Percentiles rank a stretch among this genome's conserved stretches.
Evolutionary conservation across 2,113 vertebrate genomes (phyloP).

Genomic region (Tetrao urogallus): DNA sequence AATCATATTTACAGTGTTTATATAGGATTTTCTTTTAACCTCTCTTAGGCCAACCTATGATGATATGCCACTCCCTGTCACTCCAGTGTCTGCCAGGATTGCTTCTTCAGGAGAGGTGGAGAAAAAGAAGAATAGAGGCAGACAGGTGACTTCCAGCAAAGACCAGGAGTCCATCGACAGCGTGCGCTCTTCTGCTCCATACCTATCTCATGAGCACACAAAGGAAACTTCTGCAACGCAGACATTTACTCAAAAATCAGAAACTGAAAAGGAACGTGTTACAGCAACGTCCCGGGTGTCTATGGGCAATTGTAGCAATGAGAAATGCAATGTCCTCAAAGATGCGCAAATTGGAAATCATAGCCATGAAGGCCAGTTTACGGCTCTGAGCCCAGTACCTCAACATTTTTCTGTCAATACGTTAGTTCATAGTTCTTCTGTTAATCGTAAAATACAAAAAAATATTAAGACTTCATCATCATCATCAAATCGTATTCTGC

Average conservation of each 20-base stretch:
- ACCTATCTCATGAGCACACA: background rate
- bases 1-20: constrained; percentile 8
- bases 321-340: constrained; percentile 28
- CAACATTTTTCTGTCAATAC: constrained; percentile 27
- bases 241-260: constrained; percentile 57
- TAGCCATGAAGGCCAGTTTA: constrained; percentile 44
- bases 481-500: constrained; percentile 18
- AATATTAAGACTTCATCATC: constrained; percentile 4
- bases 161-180: constrained; percentile 37
- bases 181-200: background rate
- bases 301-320: background rate
- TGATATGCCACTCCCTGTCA: constrained; percentile 77
- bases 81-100: constrained; percentile 71
- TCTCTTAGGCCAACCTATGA: constrained; percentile 82
- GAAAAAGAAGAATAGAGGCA: constrained; percentile 53
- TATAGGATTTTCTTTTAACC: background rate
- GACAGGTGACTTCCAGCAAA: constrained; percentile 69
- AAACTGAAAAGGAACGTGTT: constrained; percentile 27
- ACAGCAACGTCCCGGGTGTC: constrained; percentile 30
- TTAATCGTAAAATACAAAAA: constrained; percentile 44
- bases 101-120: constrained; percentile 62
- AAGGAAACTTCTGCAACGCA: constrained; percentile 23
- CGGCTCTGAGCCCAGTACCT: constrained; percentile 58
- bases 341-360: constrained; percentile 46
- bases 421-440: constrained; percentile 27